Evolutionary conservation across 1,140 invertebrate species (phyloP), one percentile per base, ranked within the genome.

Genomic region (Pseudomyrmex sp.): DNA sequence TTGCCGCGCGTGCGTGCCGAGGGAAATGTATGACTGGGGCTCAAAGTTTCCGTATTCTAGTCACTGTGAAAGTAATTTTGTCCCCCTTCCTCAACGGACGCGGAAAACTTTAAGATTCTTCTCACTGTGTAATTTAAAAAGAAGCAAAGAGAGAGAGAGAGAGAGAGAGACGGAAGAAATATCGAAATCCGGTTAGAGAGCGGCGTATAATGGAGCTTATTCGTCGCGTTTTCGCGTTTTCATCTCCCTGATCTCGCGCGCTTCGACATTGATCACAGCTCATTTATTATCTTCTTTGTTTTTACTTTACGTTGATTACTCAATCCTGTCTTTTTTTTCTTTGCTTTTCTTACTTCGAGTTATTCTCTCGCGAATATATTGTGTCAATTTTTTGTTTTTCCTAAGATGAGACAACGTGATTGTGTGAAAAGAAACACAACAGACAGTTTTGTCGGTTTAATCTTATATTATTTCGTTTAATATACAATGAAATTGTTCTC

Each of bases 31-130:
- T 80, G 65, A 79, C 35, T 26, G n/a, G 59, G 70, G 54, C 59
- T 20, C 12, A 20, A 80, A 72, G 52, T 70, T 70, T 79, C 18
- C 63, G 35, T 79, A 79, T 59, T 79, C 56, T 12, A 59, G 52
- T 79, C 56, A 23, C 44, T 23, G 54, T 46, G 8, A 80, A 61
- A 80, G 66, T 80, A 70, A 80, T 70, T 70, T 80, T 10, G 44
- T 10, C 63, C 18, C 5, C 0, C 35, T 2, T 7, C 5, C 0
- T 5, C 5, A 1, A 7, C 35, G 35, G 9, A 46, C 15, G 13
- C 44, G 52, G 44, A 35, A 54, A 54, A 46, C 35, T 26, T 46
- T 54, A 54, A 62, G 13, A 66, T 23, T 20, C 48, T n/a, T 5
- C 5, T 35, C 35, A 35, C 62, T 23, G 2, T 7, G 35, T 66